Evolutionary conservation across 2,888 invertebrate species (phyloP), one percentile per base, ranked within the genome.

Genomic region (Syritta pipiens): DNA sequence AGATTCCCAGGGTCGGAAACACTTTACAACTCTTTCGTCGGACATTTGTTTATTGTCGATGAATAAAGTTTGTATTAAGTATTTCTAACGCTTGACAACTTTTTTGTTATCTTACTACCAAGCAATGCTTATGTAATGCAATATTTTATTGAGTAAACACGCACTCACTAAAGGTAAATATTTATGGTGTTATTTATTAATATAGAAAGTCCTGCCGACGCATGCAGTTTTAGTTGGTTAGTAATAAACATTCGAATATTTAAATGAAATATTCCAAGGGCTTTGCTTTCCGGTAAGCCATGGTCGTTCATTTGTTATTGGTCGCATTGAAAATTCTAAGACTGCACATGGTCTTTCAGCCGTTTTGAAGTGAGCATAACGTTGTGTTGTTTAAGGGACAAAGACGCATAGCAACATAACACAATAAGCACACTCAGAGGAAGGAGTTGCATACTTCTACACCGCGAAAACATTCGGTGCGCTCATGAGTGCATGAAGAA

Each of bases 1-100:
- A 67, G 53, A 68, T 68, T 68, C 74, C 65, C 72, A 65, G 55
- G 53, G 60, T 60, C 46, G 75, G 60, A 48, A 75, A 75, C 53
- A 68, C 69, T 62, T 62, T 40, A 65, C 57, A 75, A 60, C 46
- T 72, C 46, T 74, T 67, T 67, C 44, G 51, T 37, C 22, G 12
- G 44, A 42, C 28, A 14, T 74, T 65, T 74, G 42, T 67, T 59
- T 67, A 65, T 49, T 49, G 37, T 74, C 51, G 46, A 59, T 44
- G 26, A 74, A 74, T 44, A 51, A 51, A 67, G 51, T 74, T 74
- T 74, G 35, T 59, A 28, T 74, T 37, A 46, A 44, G 49, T 46
- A 57, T 51, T 40, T 51, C 35, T 44, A 67, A 51, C 67, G 51
- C 69, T 75, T 75, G 53, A 69, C 55, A 75, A 75, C 62, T 68